phyloP scores from a whole-genome alignment of 2,113 vertebrate genomes.

The Cyanoliseus patagonus region DNA sequence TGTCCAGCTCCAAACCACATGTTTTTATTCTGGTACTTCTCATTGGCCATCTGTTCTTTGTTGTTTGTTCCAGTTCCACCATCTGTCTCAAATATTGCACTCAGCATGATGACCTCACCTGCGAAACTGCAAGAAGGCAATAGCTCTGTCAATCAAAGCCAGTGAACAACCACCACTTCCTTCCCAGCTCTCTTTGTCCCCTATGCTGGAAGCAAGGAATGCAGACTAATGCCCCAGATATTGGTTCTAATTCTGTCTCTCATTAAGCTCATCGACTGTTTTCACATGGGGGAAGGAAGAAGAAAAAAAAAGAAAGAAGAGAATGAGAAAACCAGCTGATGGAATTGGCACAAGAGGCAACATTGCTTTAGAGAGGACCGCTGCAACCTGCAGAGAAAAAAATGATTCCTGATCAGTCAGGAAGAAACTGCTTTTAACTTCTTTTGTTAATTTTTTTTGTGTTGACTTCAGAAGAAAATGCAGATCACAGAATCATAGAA shows the following conservation, averaged over 20 bases:
- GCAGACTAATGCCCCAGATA: background rate
- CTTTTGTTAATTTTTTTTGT: background rate
- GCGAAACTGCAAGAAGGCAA: background rate
- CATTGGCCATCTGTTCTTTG: slow-evolving; percentile 25
- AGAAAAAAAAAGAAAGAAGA: background rate
- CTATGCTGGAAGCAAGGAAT: background rate
- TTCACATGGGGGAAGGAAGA: background rate
- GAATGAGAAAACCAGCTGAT: background rate
- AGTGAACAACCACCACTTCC: background rate
- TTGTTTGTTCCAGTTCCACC: background rate
- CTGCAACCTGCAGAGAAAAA: background rate
- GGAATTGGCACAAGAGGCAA: background rate
- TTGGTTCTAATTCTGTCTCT: background rate
- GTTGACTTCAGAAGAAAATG: background rate
- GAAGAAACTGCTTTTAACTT: background rate
- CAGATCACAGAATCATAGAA: background rate
- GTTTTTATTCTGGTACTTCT: slow-evolving; percentile 23
- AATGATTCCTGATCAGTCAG: background rate
- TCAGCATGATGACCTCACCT: background rate
- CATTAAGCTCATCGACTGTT: background rate
- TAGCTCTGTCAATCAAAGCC: background rate
- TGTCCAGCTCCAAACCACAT: background rate
- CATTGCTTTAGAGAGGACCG: background rate
- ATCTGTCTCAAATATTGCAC: background rate
- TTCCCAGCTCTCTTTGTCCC: background rate